Evolutionary conservation across 2,888 invertebrate species (phyloP).

Genomic region (Strigamia crassipes): DNA sequence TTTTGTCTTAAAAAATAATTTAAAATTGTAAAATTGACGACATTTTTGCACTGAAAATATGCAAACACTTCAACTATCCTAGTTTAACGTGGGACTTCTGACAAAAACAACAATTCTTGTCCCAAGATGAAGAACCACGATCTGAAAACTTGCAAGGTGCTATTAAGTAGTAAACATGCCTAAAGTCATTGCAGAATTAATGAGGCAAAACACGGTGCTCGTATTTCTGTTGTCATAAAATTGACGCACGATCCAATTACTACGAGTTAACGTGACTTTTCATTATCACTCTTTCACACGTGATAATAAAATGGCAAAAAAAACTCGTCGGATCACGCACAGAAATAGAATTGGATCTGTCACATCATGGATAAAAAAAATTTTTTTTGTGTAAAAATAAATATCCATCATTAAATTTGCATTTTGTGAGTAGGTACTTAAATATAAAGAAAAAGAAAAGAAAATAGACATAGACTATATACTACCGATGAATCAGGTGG

Average conservation of each 20-base stretch:
- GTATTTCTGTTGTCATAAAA: too few species aligned
- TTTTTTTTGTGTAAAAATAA: neutral
- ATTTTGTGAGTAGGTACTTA: neutral
- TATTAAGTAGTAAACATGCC: constrained; percentile 36
- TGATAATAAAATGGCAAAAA: too few species aligned
- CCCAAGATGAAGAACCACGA: constrained; percentile 19
- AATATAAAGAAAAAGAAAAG: constrained; percentile 6
- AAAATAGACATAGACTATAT: constrained; percentile 52
- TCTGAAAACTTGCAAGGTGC: constrained; percentile 42
- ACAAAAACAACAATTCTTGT: constrained; percentile 12
- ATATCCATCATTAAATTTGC: neutral
- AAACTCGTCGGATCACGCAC: too few species aligned
- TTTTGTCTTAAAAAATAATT: neutral
- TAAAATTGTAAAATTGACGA: too few species aligned
- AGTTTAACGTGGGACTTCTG: neutral
- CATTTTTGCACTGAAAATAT: neutral
- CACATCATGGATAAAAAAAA: constrained; percentile 50
- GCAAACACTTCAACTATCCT: neutral
- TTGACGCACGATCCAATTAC: too few species aligned
- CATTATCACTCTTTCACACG: too few species aligned
- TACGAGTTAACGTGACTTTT: too few species aligned
- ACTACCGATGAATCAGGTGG: constrained; percentile 55
- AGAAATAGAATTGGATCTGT: too few species aligned
- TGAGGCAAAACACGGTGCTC: neutral
- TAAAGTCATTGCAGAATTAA: neutral